Base-by-base conservation (phyloP, 1,140 invertebrate genomes). In the Psix sp. region DNA sequence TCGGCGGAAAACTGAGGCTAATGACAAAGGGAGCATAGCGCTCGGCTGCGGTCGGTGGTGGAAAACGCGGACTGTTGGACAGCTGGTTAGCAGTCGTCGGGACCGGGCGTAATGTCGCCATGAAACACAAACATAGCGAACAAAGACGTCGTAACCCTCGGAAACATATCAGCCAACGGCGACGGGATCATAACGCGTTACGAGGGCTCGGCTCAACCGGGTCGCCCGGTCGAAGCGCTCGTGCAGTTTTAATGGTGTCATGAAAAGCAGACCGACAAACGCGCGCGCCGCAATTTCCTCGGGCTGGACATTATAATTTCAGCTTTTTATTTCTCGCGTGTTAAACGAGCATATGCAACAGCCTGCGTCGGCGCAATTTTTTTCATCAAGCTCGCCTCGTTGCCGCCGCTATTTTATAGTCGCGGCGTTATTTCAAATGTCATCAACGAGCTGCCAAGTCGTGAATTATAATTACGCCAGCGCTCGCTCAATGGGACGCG, bases 181-280 rank as follows among this genome's bases (percentile, higher is more conserved):
- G 70, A 76, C 73, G 42, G 68, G 74, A 83, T 80, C 77, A 78
- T 82, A 80, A 82, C 77, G 74, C 76, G 77, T 82, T 81, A 81
- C 66, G 81, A 77, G 76, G 60, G 54, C 73, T 49, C 66, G 43
- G 67, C 39, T 42, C 11, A 49, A 36, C 57, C 57, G 21, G 42
- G 51, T 38, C 49, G n/a, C 35, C 46, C 56, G 74, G 71, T 43
- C 74, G 48, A 67, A 45, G 63, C 70, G 21, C 74, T 76, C 73
- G 78, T 80, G 67, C 73, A 79, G 66, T 81, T 84, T 84, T 83
- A 84, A 84, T 83, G 77, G 74, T 71, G 71, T 74, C 76, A 49
- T 78, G 77, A 83, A 83, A 84, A 82, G 36, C 40, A 36, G 48
- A 52, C 68, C 46, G 62, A 56, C 57, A 63, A 73, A 70, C 54